phyloP scores from a whole-genome alignment of 2,888 invertebrate genomes.

The Pachymerium ferrugineum region DNA sequence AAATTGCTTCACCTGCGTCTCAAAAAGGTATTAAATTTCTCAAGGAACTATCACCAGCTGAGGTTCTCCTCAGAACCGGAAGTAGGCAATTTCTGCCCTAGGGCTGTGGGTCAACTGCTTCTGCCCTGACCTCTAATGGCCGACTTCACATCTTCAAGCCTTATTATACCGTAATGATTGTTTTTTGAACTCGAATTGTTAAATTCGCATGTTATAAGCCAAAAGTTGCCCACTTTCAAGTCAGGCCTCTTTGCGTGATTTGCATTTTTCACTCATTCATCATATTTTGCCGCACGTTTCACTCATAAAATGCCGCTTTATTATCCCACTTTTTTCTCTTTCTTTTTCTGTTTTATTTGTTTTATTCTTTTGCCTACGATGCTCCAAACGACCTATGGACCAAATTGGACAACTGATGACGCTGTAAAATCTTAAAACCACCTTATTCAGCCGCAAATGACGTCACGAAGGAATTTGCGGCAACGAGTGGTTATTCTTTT shows the following conservation, averaged over 20 bases:
- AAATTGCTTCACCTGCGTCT: background rate
- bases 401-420: background rate
- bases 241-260: too few relatives aligned
- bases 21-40: background rate
- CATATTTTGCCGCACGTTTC: too few relatives aligned
- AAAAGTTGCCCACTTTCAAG: too few relatives aligned
- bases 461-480: background rate
- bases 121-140: slow-evolving; percentile 19
- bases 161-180: background rate
- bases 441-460: slow-evolving; percentile 14
- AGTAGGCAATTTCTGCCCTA: background rate
- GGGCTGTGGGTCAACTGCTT: slow-evolving; percentile 16
- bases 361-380: background rate
- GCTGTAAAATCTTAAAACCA: background rate
- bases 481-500: slow-evolving; percentile 12
- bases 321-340: background rate
- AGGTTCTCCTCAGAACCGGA: background rate
- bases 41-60: background rate
- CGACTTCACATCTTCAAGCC: slow-evolving; percentile 4
- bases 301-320: too few relatives aligned
- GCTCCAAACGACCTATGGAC: background rate
- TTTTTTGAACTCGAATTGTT: too few relatives aligned
- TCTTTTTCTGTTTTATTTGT: background rate
- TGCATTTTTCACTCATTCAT: too few relatives aligned
- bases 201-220: too few relatives aligned